Evolutionary conservation across 2,888 invertebrate species (phyloP), one percentile per base, ranked within the genome.

Genomic region (Eurytoma californica): DNA sequence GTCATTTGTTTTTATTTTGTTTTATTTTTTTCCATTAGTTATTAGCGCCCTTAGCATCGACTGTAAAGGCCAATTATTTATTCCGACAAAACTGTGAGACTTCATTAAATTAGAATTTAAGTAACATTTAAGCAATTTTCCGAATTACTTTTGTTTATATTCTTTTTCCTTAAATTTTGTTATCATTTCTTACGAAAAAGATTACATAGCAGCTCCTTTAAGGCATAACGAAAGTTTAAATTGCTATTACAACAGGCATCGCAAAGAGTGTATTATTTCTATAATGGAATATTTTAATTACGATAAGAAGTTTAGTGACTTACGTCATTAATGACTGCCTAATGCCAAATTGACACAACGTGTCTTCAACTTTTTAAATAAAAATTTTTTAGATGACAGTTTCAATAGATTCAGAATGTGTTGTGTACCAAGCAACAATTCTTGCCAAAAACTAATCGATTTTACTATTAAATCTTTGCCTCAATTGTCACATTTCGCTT

Each of bases 281-380:
- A 24, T 65, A 66, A 28, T 72, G 30, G 14, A 80, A 67, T 18
- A 39, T 67, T 28, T 78, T 72, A 68, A 39, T 72, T 75, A 57
- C n/a, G 20, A 70, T 77, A 58, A 55, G 14, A 72, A 68, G 58
- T 66, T 77, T 74, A 80, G 67, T 75, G 75, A 79, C 79, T 68
- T 13, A 72, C 75, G 86, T 87, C 84, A 86, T 86, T 76, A 82
- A 81, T 81, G 87, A 89, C 88, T 89, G 89, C 87, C 88, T 86
- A 87, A 88, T 88, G 89, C 88, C 89, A 89, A 89, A 88, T 86
- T 86, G 72, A 80, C 51, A 77, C 77, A 58, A 58, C 47, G 73
- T 77, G 80, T 80, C 69, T 72, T 65, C 65, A 73, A 68, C 47
- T 80, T 72, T 81, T 77, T 51, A 72, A 72, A 78, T 55, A 70